Conservation (phyloP, 2,797 vertebrate species). For the Galago senegalensis region DNA sequence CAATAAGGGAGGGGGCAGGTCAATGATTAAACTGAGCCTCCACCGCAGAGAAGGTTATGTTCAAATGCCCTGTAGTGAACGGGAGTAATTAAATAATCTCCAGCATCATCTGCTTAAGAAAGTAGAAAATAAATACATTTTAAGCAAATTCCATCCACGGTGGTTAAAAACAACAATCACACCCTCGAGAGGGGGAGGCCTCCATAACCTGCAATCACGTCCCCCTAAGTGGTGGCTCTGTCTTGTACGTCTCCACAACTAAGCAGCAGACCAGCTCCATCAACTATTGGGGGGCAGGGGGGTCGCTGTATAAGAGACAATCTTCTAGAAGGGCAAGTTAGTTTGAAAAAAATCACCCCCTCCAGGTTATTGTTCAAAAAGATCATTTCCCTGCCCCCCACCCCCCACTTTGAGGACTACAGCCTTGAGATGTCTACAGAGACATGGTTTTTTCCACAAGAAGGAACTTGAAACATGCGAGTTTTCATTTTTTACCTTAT, state of each 20-base stretch:
- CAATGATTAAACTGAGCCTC: not conserved
- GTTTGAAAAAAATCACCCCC: not conserved
- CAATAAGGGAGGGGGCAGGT: not conserved
- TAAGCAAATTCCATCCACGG: not conserved
- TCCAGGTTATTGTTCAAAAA: not conserved
- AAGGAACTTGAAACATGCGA: not conserved
- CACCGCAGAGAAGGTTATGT: not conserved
- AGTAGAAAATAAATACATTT: not conserved
- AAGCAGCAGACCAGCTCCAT: not conserved
- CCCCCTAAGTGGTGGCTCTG: not conserved
- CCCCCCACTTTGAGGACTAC: not conserved
- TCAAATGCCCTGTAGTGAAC: rapidly evolving
- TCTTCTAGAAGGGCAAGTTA: not conserved
- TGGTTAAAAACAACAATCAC: not conserved
- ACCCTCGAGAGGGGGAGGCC: not conserved
- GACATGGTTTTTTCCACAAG: not conserved
- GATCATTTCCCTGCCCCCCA: not conserved
- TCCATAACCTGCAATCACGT: not conserved
- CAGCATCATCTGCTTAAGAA: not conserved
- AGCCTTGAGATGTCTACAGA: not conserved
- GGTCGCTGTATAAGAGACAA: not conserved
- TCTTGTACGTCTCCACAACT: not conserved
- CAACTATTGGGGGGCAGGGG: not conserved
- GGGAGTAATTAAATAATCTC: not conserved
- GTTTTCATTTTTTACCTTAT: not conserved